These are phyloP conservation scores for Hirundichthys speculiger DNA, from an alignment of 2,113 vertebrate genomes.

Conservation along the genomic window DNA sequence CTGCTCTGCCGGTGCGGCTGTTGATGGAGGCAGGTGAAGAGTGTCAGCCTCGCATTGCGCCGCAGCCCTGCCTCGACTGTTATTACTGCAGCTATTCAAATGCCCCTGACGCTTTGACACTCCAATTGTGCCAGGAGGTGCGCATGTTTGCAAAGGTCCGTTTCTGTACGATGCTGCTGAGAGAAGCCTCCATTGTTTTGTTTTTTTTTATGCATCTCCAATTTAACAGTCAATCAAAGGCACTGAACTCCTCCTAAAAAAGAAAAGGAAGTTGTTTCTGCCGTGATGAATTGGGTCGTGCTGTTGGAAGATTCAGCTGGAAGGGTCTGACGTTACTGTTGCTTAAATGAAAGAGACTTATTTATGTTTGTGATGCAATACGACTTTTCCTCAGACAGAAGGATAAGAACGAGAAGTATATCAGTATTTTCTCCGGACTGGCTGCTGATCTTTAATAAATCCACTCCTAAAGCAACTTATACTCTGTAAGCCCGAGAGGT, in stretches of 20 bases:
- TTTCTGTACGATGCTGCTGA: conserved; percentile 17
- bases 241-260: conserved; percentile 51
- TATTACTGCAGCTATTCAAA: conserved; percentile 65
- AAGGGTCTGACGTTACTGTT: conserved; percentile 1
- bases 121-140: conserved; percentile 16
- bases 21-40: conserved; percentile 69
- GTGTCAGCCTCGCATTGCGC: conserved; percentile 59
- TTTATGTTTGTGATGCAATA: conserved; percentile 2
- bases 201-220: neutral
- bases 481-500: conserved; percentile 21
- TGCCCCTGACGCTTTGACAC: conserved; percentile 60
- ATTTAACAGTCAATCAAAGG: conserved; percentile 40
- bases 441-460: conserved; percentile 34
- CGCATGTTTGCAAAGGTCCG: conserved; percentile 6
- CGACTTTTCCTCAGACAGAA: neutral
- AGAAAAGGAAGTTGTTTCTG: conserved; percentile 49
- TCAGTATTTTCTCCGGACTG: neutral
- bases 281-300: neutral
- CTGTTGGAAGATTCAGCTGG: neutral
- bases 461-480: conserved; percentile 23
- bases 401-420: conserved; percentile 3
- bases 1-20: conserved; percentile 52
- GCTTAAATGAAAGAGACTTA: neutral
- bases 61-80: conserved; percentile 61
- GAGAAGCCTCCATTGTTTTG: conserved; percentile 35